Evolutionary conservation across 1,140 invertebrate genomes (phyloP).

Genomic region (Dendroctonus ponderosae): DNA sequence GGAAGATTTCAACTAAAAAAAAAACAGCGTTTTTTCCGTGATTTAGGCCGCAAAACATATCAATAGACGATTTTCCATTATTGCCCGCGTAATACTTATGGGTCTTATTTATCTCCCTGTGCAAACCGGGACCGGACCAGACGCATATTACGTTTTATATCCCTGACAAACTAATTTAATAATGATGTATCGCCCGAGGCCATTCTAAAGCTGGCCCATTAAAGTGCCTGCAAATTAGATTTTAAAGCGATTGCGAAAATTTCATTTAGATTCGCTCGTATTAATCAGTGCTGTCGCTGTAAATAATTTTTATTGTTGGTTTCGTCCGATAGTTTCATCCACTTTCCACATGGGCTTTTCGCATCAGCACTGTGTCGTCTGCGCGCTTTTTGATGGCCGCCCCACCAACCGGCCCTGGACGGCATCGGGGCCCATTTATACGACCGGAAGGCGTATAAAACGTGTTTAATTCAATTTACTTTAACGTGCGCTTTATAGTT

Average conservation of each 20-base stretch:
- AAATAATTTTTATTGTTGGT: slow-evolving; percentile 31
- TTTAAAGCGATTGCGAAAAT: slow-evolving; percentile 36
- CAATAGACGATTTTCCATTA: too few relatives aligned
- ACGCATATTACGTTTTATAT: slow-evolving; percentile 35
- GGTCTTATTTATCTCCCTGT: background rate
- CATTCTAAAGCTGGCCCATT: slow-evolving; percentile 28
- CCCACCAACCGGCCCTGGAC: too few relatives aligned
- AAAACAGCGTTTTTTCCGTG: background rate
- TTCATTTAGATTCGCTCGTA: slow-evolving; percentile 28
- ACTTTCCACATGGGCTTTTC: too few relatives aligned
- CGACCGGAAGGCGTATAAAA: too few relatives aligned
- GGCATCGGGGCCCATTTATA: too few relatives aligned
- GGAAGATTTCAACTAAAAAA: background rate
- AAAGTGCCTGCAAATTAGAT: slow-evolving; percentile 34
- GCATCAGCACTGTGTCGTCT: too few relatives aligned
- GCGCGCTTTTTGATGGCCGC: too few relatives aligned
- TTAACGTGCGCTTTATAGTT: too few relatives aligned
- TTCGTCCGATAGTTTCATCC: background rate
- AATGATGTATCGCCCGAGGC: slow-evolving; percentile 30
- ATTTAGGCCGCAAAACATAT: too few relatives aligned
- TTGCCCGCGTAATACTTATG: background rate
- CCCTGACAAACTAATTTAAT: slow-evolving; percentile 34
- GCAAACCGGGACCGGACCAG: background rate
- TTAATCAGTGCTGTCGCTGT: slow-evolving; percentile 30
- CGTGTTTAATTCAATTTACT: too few relatives aligned